Base-by-base conservation (phyloP, 2,113 vertebrate species). In the Eclectus roratus region DNA sequence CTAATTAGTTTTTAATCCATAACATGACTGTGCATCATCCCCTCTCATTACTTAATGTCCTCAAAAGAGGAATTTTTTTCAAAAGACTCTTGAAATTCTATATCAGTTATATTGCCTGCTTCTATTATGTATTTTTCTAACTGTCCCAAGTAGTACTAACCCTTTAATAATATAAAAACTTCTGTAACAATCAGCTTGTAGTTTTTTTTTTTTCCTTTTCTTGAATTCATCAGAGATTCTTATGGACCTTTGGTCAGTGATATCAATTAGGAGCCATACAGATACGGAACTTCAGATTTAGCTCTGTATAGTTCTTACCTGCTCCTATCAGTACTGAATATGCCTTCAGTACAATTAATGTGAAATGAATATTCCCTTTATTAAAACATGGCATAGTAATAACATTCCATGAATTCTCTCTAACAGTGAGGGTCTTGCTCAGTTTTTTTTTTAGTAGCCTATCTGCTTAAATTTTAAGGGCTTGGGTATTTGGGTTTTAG, bases 1-100 rank as follows among this genome's bases (percentile, higher is more conserved):
- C 35, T 92, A 93, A 96, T 93, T 92, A 96, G 91, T 50, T 96
- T 96, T 95, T 93, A 87, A 93, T 93, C 89, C 80, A 85, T 74
- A 80, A 66, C 76, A 95, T 94, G 95, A 86, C 86, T 93, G 56
- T 64, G 89, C 83, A 95, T 96, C 89, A 87, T 80, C 35, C 35
- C 19, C 16, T 84, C 69, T 92, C 60, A 89, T 94, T 91, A 73
- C 56, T 92, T 91, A 91, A 84, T 64, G 93, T 76, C 50, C 47
- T 93, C 61, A 86, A 81, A 95, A 74, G n/a, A 88, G 91, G 12
- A 88, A 50, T 14, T 79, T 64, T 61, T 92, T 95, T 84, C 80
- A 89, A 95, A 94, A 91, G 37, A 20, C 72, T 80, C 83, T 94
- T 93, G 69, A 93, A 97, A 89, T 92, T 84, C 64, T 84, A 35